Evolutionary conservation across 2,797 vertebrate genomes (phyloP).

Genomic region (Danio choprae): DNA sequence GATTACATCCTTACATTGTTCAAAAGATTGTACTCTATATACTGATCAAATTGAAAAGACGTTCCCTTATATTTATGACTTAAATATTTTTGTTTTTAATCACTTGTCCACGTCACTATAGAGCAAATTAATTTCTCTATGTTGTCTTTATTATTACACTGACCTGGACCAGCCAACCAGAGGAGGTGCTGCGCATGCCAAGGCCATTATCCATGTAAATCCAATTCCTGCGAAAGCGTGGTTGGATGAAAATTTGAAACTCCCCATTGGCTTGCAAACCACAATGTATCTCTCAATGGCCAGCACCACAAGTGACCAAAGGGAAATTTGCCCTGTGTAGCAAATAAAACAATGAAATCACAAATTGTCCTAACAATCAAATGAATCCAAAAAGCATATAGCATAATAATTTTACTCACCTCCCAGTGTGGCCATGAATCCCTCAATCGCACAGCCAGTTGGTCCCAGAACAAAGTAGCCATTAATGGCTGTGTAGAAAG

Average conservation of each 20-base stretch:
- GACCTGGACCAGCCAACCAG: conserved; percentile 84
- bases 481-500: conserved; percentile 74
- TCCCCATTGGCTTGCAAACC: conserved; percentile 86
- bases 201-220: conserved; percentile 83
- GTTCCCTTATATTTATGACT: neutral
- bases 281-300: conserved; percentile 80
- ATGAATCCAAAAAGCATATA: neutral
- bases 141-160: conserved; percentile 13
- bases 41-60: neutral
- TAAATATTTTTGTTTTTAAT: neutral
- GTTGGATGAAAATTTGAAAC: conserved; percentile 78
- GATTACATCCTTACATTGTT: too few species aligned
- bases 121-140: neutral
- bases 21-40: too few species aligned
- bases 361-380: neutral
- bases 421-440: conserved; percentile 82
- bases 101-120: neutral
- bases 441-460: conserved; percentile 73
- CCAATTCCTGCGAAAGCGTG: conserved; percentile 74
- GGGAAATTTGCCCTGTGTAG: conserved; percentile 68
- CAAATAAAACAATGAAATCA: neutral
- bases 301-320: conserved; percentile 77
- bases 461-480: conserved; percentile 82
- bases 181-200: conserved; percentile 76
- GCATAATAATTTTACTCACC: conserved; percentile 65